phyloP scores from a whole-genome alignment of 2,888 invertebrate species.

The Euclidia mi region DNA sequence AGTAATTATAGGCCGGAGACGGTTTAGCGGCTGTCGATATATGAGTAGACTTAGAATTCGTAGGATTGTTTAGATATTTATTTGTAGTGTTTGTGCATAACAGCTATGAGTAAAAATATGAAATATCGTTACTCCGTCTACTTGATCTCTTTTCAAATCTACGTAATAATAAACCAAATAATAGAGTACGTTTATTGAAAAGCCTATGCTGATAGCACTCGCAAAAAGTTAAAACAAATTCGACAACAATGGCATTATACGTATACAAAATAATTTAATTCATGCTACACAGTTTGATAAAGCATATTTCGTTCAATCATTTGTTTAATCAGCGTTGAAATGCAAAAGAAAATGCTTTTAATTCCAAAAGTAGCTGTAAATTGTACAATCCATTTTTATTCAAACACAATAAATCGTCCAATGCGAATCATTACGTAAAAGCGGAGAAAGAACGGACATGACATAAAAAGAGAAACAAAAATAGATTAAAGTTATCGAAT shows the following conservation, averaged over 20 bases:
- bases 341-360: neutral
- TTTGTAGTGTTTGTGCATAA: too few species aligned
- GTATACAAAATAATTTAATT: neutral
- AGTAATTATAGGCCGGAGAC: too few species aligned
- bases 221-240: too few species aligned
- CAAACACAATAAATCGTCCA: slow-evolving; percentile 24
- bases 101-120: too few species aligned
- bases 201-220: too few species aligned
- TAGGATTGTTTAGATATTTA: too few species aligned
- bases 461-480: slow-evolving; percentile 20
- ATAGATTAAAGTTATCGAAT: slow-evolving; percentile 3
- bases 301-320: neutral
- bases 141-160: too few species aligned
- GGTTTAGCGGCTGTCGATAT: too few species aligned
- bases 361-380: slow-evolving; percentile 1
- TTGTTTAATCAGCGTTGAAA: neutral
- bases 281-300: neutral
- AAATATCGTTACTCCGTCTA: too few species aligned
- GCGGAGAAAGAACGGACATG: slow-evolving; percentile 18
- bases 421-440: slow-evolving; percentile 28
- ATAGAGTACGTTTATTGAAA: too few species aligned
- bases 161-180: too few species aligned
- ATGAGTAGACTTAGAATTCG: too few species aligned
- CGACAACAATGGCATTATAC: neutral
- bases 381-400: slow-evolving; percentile 22